Evolutionary conservation across 92 coral and sea anemone species (phyloP), one percentile per base, ranked within the genome.

Genomic region (Nematostella vectensis): DNA sequence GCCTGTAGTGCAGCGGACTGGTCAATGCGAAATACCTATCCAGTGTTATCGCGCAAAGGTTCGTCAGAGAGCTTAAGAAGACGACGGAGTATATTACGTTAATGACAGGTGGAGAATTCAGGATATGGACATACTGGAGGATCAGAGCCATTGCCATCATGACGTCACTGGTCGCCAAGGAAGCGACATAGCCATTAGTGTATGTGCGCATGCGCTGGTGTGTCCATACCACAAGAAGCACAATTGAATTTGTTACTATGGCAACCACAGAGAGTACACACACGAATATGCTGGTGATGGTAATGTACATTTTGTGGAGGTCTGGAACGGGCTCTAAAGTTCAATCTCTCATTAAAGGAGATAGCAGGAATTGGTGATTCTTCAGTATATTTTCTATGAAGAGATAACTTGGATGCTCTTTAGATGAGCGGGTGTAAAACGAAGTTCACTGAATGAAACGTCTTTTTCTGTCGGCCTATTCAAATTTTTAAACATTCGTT

Each of bases 1-100:
- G 57, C 9, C 60, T 44, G 28, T 76, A 76, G 1, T 59, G 66
- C 27, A 76, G 25, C 2, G 82, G 76, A 0, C 43, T 60, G 27
- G 63, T 54, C 21, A 76, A 59, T 6, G 82, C 75, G 11, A 76
- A 27, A 19, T 68, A 76, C 17, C 82, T 47, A 16, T 76, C 82
- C 11, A 60, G 62, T 1, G 82, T 76, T 3, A 76, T 65, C 3
- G 77, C 75, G 22, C 62, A 54, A 6, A 76, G 73, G 58, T 76
- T 76, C 2, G 66, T 58, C 3, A 45, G 12, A 45, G 18, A 45
- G 18, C 51, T 45, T 6, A 45, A 9, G 51, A 45, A 45, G 23
- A 45, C 51, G 12, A 19, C 18, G 51, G 51, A 45, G 51, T 45
- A 45, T 4, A 17, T 45, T 4, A 45, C 21, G 18, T 45, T 45